A percentile compares a stretch with the other conserved stretches of the same genome.
Conservation (phyloP, 1,140 invertebrate species). For the Cyphomyrmex costatus region DNA sequence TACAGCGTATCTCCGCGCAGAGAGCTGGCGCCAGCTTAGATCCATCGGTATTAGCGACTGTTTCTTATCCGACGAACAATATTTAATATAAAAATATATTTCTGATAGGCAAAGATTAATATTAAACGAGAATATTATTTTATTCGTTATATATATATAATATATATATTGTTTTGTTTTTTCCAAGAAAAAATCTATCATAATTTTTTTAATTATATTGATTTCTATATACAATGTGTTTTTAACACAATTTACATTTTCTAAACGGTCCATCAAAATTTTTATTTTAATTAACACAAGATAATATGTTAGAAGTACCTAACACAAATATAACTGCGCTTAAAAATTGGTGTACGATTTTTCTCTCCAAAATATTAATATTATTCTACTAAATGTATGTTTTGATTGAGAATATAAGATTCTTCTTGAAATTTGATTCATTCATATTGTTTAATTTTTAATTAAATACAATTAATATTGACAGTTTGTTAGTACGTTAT, state of each 20-base stretch:
- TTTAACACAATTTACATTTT: too few species aligned
- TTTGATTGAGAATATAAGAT: background rate
- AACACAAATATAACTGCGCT: background rate
- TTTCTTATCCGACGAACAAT: conserved; percentile 51
- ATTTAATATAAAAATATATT: background rate
- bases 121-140: background rate
- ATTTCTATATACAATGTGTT: background rate
- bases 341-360: background rate
- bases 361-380: background rate
- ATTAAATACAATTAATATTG: background rate
- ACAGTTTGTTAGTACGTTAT: background rate
- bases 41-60: conserved; percentile 15
- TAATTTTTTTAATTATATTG: background rate
- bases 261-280: too few species aligned
- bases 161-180: background rate
- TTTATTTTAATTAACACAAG: too few species aligned
- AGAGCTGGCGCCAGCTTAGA: too few species aligned
- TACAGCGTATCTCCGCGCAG: background rate
- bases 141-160: background rate
- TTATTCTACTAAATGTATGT: too few species aligned
- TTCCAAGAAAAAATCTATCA: background rate
- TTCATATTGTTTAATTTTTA: background rate
- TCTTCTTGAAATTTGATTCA: too few species aligned
- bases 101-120: background rate
- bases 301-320: too few species aligned